phyloP scores from a whole-genome alignment of 2,797 vertebrate species.

The Dromococcyx pavoninus region DNA sequence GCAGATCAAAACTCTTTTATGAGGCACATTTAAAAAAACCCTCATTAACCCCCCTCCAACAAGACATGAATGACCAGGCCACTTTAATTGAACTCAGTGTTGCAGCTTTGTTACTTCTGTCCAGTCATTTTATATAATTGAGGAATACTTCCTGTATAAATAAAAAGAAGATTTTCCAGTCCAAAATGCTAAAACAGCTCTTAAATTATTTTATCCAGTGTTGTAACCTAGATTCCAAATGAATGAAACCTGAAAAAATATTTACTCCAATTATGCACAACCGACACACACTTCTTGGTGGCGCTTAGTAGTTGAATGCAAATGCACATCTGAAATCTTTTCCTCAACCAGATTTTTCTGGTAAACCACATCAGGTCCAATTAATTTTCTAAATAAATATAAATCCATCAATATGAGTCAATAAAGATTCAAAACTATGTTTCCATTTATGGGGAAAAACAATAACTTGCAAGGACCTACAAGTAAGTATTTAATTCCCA shows the following conservation, averaged over 20 bases:
- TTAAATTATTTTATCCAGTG: conserved; percentile 13
- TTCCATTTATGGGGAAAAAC: neutral
- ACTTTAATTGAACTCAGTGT: neutral
- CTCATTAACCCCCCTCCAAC: neutral
- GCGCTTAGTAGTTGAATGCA: neutral
- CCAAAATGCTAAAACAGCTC: conserved; percentile 47
- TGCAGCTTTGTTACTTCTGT: neutral
- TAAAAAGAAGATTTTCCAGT: conserved; percentile 4
- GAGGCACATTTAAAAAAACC: neutral
- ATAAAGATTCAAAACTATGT: neutral
- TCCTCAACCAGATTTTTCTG: neutral
- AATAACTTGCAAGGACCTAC: neutral
- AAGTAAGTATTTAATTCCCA: neutral
- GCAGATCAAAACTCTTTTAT: neutral
- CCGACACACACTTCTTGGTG: neutral
- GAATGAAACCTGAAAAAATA: conserved; percentile 57
- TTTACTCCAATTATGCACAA: conserved; percentile 2
- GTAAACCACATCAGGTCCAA: neutral
- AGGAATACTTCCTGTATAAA: conserved; percentile 42
- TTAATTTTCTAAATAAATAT: neutral
- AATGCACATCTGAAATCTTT: neutral
- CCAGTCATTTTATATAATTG: neutral
- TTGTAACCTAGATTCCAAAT: conserved; percentile 18
- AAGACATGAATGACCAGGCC: neutral
- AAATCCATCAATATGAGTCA: neutral